Conservation (phyloP, 2,113 vertebrate species). For the Sinocyclocheilus grahami region DNA sequence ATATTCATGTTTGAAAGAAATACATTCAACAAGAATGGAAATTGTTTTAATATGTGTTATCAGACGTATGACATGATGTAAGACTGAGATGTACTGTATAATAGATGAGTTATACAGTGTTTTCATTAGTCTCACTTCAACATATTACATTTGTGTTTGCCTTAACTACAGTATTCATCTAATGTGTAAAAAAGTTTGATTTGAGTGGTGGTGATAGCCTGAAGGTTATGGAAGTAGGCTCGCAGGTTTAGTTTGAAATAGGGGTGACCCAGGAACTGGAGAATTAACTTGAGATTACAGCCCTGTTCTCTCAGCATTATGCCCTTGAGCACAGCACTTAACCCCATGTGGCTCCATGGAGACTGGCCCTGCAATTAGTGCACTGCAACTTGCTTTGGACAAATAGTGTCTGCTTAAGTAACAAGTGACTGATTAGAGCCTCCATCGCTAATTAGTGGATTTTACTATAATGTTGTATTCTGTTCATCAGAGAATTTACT, state of each 20-base stretch:
- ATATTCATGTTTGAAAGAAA: slow-evolving; percentile 45
- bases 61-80: neutral
- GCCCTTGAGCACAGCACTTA: slow-evolving; percentile 31
- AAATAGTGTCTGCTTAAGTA: slow-evolving; percentile 29
- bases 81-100: neutral
- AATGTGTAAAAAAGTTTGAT: neutral
- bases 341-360: slow-evolving; percentile 31
- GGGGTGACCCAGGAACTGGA: neutral
- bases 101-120: neutral
- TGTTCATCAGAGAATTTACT: slow-evolving; percentile 15
- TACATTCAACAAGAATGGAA: neutral
- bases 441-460: slow-evolving; percentile 23
- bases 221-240: slow-evolving; percentile 1
- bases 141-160: neutral
- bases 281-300: slow-evolving; percentile 11
- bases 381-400: slow-evolving; percentile 22
- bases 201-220: neutral
- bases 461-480: slow-evolving; percentile 28
- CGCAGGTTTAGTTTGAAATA: neutral
- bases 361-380: slow-evolving; percentile 38
- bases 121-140: neutral
- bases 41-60: slow-evolving; percentile 26
- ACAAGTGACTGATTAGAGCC: slow-evolving; percentile 36
- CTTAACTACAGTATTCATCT: neutral
- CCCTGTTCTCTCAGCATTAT: slow-evolving; percentile 24